These are phyloP conservation scores for Zaprionus lineosus DNA, from an alignment of 2,888 invertebrate species.

Conservation along the genomic window DNA sequence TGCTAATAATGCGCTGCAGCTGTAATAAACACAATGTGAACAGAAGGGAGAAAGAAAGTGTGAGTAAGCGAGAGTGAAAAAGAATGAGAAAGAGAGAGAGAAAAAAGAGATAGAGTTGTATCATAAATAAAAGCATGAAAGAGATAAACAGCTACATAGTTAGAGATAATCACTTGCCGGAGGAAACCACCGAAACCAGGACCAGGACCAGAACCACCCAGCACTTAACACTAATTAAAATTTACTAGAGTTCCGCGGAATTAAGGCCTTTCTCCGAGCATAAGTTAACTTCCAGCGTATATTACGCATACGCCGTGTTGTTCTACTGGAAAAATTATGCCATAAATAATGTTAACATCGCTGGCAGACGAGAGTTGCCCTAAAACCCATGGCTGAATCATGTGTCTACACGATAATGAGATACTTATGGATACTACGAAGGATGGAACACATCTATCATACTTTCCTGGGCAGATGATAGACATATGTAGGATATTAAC, in stretches of 20 bases:
- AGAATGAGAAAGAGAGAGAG: not conserved
- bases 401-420: too few species aligned
- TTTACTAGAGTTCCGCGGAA: slow-evolving; percentile 14
- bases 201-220: not conserved
- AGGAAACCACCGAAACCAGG: slow-evolving; percentile 16
- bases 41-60: not conserved
- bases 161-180: slow-evolving; percentile 20
- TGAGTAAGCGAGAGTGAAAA: not conserved
- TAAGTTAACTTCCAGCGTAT: not conserved
- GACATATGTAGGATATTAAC: too few species aligned
- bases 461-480: too few species aligned
- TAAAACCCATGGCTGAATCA: too few species aligned
- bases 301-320: slow-evolving; percentile 15
- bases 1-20: slow-evolving; percentile 39
- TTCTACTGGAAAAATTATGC: too few species aligned
- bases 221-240: slow-evolving; percentile 46
- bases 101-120: too few species aligned
- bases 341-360: too few species aligned
- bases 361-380: too few species aligned
- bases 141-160: slow-evolving; percentile 15
- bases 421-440: too few species aligned
- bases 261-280: slow-evolving; percentile 7
- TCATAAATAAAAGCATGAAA: too few species aligned
- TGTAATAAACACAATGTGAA: slow-evolving; percentile 18
- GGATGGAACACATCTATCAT: too few species aligned